Evolutionary conservation across 2,113 vertebrate species (phyloP).

Genomic region (Larimichthys crocea): DNA sequence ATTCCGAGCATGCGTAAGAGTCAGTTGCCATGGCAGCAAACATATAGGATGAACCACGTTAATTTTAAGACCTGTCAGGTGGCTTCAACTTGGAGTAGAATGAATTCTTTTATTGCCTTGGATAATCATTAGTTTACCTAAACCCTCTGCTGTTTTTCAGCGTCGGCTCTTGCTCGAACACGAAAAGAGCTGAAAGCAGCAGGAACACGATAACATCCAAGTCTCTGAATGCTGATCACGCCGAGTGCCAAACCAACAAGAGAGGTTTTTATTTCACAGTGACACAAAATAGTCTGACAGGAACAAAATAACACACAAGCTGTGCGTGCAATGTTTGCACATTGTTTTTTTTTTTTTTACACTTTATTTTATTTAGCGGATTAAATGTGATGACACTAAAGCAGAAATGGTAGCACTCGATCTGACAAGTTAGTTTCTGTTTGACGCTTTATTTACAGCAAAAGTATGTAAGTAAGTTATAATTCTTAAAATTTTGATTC

Average conservation of each 20-base stretch:
- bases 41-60: background rate
- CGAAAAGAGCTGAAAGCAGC: background rate
- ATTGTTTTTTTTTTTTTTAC: background rate
- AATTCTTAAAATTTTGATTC: too few species aligned
- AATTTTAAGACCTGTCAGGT: too few species aligned
- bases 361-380: background rate
- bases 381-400: background rate
- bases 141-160: background rate
- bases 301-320: background rate
- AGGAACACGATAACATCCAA: background rate
- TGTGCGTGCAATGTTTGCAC: background rate
- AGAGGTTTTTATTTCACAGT: background rate
- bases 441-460: too few species aligned
- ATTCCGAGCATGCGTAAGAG: too few species aligned
- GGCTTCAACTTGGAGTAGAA: too few species aligned
- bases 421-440: background rate
- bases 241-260: background rate
- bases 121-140: background rate
- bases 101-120: too few species aligned
- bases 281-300: background rate
- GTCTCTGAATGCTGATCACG: background rate
- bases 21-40: slow-evolving; percentile 46
- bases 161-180: background rate
- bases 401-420: background rate
- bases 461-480: too few species aligned